Evolutionary conservation across 1,140 invertebrate species (phyloP), one percentile per base, ranked within the genome.

Genomic region (Drosophila arawakana): DNA sequence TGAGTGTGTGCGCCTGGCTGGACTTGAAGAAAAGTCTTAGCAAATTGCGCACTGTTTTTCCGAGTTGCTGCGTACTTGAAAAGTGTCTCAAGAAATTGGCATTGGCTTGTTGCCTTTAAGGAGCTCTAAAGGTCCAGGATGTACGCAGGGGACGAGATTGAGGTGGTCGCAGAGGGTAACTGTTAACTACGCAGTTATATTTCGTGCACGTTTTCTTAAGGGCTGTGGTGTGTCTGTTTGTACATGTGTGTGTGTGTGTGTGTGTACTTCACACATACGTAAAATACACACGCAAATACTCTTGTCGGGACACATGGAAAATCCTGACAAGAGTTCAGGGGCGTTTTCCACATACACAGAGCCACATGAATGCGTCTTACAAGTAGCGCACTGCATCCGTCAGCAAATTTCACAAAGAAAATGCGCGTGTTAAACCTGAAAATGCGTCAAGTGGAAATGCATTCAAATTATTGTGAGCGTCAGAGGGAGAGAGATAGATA

Each of bases 151-250:
- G 67, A 66, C 57, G 55, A 6, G 25, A 5, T 35, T 34, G 66
- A 60, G 11, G 43, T 11, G 49, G 43, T 66, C 58, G 74, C 44
- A 43, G 25, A 62, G 63, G 73, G 70, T 15, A 55, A 60, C 58
- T 80, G 60, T 76, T 80, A 89, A 88, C 84, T 88, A 89, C 83
- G 84, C 83, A 89, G 80, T 83, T 77, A 81, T 60, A 70, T 79
- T 80, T 66, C 52, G 55, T 43, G 49, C 61, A 70, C 62, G 73
- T 74, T 70, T 30, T 71, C 62, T n/a, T 61, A 55, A 61, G 57
- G 50, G 73, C 76, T 75, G 72, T 71, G 76, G 76, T 44, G 55
- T 37, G 15, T 35, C 72, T 44, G 55, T 37, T n/a, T 35, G 11
- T 25, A 41, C 41, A 41, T 21, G 55, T 75, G 72, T 70, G 76